These are phyloP conservation scores for Cryptus viduatorius DNA, from an alignment of 2,888 invertebrate genomes.

Conservation along the genomic window DNA sequence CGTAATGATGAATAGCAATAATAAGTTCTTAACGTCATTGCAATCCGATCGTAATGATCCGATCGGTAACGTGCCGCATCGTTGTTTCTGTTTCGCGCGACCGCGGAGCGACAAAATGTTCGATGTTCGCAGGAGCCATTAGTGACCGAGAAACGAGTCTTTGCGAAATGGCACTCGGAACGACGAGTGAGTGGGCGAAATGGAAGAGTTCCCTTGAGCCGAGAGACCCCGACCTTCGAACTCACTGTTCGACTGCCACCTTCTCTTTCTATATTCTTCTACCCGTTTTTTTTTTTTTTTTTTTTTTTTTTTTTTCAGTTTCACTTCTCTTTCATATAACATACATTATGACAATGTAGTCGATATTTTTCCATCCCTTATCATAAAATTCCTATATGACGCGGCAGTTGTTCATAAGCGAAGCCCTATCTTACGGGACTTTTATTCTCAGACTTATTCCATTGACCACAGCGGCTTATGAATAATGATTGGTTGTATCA, in stretches of 20 bases:
- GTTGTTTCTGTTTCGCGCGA: not conserved
- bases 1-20: not conserved
- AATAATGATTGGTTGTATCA: conserved; percentile 4
- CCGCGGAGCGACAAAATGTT: not conserved
- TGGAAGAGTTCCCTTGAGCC: conserved; percentile 24
- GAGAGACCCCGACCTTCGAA: conserved; percentile 37
- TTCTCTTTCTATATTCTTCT: conserved; percentile 14
- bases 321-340: not conserved
- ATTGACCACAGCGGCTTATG: not conserved
- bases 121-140: not conserved
- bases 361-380: not conserved
- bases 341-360: not conserved
- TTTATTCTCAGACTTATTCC: not conserved
- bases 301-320: not conserved
- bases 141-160: not conserved
- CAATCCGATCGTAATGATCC: not conserved
- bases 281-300: not conserved
- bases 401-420: not conserved
- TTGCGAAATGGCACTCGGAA: not conserved
- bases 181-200: conserved; percentile 31
- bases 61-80: not conserved
- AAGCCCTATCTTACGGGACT: conserved; percentile 6
- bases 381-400: conserved; percentile 18
- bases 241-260: conserved; percentile 45
- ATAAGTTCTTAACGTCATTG: not conserved